These are phyloP conservation scores for Drosophila simulans DNA, from an alignment of 1,140 invertebrate genomes.

Conservation along the genomic window DNA sequence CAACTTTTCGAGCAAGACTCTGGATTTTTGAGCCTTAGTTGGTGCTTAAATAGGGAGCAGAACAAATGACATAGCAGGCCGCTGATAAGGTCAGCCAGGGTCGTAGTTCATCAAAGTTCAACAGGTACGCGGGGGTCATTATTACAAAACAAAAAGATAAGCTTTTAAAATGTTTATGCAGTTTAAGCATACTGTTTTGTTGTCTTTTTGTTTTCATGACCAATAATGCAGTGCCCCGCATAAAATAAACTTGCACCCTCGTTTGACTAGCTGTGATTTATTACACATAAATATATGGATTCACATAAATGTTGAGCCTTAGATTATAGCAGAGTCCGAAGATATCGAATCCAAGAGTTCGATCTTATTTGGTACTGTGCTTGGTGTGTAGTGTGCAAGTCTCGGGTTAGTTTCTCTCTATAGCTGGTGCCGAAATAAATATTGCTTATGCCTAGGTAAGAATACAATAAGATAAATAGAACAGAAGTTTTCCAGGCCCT, in stretches of 20 bases:
- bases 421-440: slow-evolving; percentile 63
- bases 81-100: background rate
- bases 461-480: slow-evolving; percentile 70
- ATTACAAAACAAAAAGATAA: slow-evolving; percentile 3
- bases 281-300: slow-evolving; percentile 52
- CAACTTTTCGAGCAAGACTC: background rate
- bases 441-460: slow-evolving; percentile 71
- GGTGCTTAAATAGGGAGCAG: background rate
- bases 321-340: slow-evolving; percentile 29
- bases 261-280: slow-evolving; percentile 58
- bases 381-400: slow-evolving; percentile 41
- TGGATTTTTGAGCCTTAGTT: background rate
- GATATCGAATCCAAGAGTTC: slow-evolving; percentile 18
- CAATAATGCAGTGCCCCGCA: background rate
- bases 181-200: background rate
- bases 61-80: background rate
- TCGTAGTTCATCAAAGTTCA: slow-evolving; percentile 10
- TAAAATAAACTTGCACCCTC: background rate
- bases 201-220: background rate
- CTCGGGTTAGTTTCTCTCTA: slow-evolving; percentile 70
- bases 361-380: slow-evolving; percentile 48
- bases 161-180: background rate
- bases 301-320: slow-evolving; percentile 61
- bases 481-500: slow-evolving; percentile 63
- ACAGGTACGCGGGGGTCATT: background rate